Evolutionary conservation across 2,113 vertebrate genomes (phyloP).

Genomic region (Brachyhypopomus occidentalis): DNA sequence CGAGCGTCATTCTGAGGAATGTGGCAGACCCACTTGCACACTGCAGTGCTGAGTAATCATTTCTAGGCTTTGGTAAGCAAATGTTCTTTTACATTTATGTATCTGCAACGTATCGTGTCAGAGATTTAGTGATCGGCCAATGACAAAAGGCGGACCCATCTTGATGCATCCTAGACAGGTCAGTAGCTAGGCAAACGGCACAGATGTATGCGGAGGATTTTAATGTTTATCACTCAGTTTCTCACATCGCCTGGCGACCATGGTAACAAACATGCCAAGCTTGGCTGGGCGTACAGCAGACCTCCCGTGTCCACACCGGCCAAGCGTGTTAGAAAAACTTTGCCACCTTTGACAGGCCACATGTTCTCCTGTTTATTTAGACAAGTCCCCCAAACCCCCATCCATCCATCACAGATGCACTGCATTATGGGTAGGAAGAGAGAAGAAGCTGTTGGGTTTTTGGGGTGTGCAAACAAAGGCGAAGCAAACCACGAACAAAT

Average conservation of each 20-base stretch:
- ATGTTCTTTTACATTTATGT: conserved; percentile 17
- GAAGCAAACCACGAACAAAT: too few species aligned
- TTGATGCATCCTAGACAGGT: neutral
- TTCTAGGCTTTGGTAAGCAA: conserved; percentile 1
- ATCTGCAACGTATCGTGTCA: conserved; percentile 11
- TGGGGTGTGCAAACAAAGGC: neutral
- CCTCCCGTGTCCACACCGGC: conserved; percentile 53
- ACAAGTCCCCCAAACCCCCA: conserved; percentile 61
- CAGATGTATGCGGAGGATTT: neutral
- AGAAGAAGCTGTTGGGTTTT: conserved; percentile 59
- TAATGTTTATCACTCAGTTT: conserved; percentile 41
- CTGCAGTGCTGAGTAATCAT: neutral
- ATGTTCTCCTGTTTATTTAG: conserved; percentile 72
- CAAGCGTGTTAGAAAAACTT: conserved; percentile 72
- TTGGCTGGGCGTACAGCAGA: conserved; percentile 42
- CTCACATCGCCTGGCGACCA: conserved; percentile 63
- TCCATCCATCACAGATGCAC: conserved; percentile 58
- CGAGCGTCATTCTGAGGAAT: neutral
- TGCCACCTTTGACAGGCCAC: conserved; percentile 68
- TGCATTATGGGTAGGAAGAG: conserved; percentile 50
- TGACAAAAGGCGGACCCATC: conserved; percentile 13
- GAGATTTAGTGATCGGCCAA: conserved; percentile 2
- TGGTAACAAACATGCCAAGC: conserved; percentile 58
- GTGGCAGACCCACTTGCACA: neutral
- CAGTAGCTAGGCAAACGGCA: neutral